These are phyloP conservation scores for Neodiprion virginianus DNA, from an alignment of 1,140 invertebrate species.

Conservation along the genomic window DNA sequence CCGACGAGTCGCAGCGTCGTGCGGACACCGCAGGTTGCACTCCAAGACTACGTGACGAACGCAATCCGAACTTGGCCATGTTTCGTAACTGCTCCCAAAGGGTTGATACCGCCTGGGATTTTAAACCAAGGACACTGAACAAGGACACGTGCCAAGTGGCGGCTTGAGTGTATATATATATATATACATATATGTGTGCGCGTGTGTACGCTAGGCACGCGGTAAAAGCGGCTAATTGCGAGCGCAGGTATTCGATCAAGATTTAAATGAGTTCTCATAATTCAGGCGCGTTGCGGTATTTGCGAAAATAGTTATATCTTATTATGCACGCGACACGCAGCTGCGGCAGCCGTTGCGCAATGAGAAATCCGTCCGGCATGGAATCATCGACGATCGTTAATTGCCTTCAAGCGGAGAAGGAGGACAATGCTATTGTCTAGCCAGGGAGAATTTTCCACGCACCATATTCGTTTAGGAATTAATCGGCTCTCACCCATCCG, in stretches of 20 bases:
- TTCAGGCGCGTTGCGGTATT: not conserved
- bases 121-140: not conserved
- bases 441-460: not conserved
- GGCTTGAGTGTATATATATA: too few relatives aligned
- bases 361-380: not conserved
- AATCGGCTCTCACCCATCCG: conserved; percentile 5
- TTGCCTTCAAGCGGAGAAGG: not conserved
- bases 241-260: too few relatives aligned
- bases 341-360: not conserved
- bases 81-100: conserved; percentile 1
- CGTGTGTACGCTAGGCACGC: too few relatives aligned
- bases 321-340: not conserved
- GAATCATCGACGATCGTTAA: not conserved
- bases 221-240: too few relatives aligned
- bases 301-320: not conserved
- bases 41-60: not conserved
- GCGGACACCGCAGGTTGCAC: not conserved
- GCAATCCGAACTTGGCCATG: conserved; percentile 4
- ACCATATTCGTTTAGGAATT: conserved; percentile 11
- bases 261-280: too few relatives aligned
- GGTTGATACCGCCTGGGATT: not conserved
- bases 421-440: not conserved
- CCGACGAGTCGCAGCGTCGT: not conserved
- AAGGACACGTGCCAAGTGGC: not conserved
- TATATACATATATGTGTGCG: too few relatives aligned